Base-by-base conservation (phyloP, 2,888 invertebrate genomes). In the Melanostoma mellinum region DNA sequence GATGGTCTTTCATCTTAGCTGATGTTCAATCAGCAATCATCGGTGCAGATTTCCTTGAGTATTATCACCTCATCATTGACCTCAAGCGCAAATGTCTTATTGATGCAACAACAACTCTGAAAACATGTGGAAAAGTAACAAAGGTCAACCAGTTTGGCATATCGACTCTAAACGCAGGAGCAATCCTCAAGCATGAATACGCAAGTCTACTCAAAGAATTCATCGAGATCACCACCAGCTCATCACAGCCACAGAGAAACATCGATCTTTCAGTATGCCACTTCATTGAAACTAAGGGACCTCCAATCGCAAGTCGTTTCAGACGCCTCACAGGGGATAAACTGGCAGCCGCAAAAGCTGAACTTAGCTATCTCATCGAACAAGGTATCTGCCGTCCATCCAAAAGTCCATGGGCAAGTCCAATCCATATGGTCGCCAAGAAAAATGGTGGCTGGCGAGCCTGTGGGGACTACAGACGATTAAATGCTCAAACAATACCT, bases 331-430 rank as follows among this genome's bases (percentile, higher is more conserved):
- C 56, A 40, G 56, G 56, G 40, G 56, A 33, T 52, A 52, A 20
- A 20, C 1, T 20, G 1, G 20, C 20, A 20, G 20, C 20, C 20
- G 20, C 20, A 20, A 20, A 20, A 20, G 20, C 20, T 20, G 20
- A 20, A 20, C 20, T 20, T 20, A 20, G 20, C 20, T 1, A 20
- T n/a, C 20, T 85, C 8, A 20, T 76, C 3, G 87, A 91, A 42
- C 77, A 87, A 20, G 91, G 91, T 0, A 89, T 91, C 6, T 89
- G 90, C 44, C 86, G 90, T 6, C 91, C 90, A 0, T 91, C 91
- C 0, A 88, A 87, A 4, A 90, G 90, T 55, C 82, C 86, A 0
- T 91, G 90, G 91, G 87, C 90, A 0, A 89, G 88, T 61, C 91
- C 90, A 1, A 86, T 92, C 0, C 88, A 88, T 72, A 61, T 89